Percentiles rank a stretch among this genome's conserved stretches.
phyloP scores from a whole-genome alignment of 2,113 vertebrate genomes.

The Poeciliopsis turrubarensis region DNA sequence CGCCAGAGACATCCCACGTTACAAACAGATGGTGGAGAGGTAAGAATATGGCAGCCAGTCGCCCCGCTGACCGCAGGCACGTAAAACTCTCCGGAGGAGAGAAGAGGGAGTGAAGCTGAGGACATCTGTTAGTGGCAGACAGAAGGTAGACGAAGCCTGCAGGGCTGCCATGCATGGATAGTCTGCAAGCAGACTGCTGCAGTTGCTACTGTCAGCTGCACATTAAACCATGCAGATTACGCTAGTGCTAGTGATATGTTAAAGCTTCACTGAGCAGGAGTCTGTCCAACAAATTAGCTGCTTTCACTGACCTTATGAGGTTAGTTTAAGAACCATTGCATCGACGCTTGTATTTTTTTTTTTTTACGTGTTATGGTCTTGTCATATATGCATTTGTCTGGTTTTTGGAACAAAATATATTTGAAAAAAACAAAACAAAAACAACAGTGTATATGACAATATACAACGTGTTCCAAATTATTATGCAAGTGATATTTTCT shows the following conservation, averaged over 20 bases:
- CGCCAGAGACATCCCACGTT: conserved; percentile 82
- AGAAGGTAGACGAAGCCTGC: conserved; percentile 53
- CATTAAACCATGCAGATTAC: conserved; percentile 24
- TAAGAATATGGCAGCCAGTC: conserved; percentile 63
- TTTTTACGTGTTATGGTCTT: neutral
- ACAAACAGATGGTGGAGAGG: conserved; percentile 85
- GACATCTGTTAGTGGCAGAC: conserved; percentile 68
- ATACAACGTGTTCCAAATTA: too few species aligned
- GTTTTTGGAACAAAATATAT: neutral
- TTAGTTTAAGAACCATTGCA: neutral
- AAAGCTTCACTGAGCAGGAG: conserved; percentile 3
- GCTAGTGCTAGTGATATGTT: conserved; percentile 27
- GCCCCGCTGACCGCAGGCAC: conserved; percentile 51
- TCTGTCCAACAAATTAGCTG: conserved; percentile 1
- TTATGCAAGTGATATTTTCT: too few species aligned
- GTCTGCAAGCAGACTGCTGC: conserved; percentile 55
- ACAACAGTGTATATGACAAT: too few species aligned
- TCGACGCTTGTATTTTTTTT: neutral
- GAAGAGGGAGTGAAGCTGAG: neutral
- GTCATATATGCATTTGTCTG: neutral
- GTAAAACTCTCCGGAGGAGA: conserved; percentile 14
- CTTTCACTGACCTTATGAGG: conserved; percentile 6
- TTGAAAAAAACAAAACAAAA: neutral
- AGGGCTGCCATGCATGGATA: conserved; percentile 62
- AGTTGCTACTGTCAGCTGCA: conserved; percentile 51